phyloP scores from a whole-genome alignment of 2,113 vertebrate species.

The Ptilonorhynchus violaceus region DNA sequence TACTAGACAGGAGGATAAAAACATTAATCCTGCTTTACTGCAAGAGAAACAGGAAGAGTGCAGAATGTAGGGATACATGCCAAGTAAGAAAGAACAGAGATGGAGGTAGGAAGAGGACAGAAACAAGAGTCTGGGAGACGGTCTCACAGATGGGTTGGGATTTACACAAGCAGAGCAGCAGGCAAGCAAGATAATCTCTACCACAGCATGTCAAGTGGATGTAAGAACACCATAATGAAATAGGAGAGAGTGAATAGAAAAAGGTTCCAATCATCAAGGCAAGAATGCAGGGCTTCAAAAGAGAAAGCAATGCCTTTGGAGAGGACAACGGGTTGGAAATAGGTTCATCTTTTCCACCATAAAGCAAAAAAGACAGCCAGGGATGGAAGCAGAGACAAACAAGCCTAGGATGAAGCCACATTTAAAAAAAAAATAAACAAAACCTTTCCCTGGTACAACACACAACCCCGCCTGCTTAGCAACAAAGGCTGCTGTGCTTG shows the following conservation, averaged over 20 bases:
- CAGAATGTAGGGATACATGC: neutral
- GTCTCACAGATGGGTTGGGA: neutral
- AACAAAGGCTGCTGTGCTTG: conserved; percentile 40
- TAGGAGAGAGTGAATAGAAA: neutral
- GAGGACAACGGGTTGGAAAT: neutral
- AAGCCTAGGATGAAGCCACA: neutral
- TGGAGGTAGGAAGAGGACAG: neutral
- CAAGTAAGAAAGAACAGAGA: neutral
- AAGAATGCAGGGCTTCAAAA: neutral
- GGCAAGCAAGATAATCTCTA: neutral
- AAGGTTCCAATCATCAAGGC: neutral
- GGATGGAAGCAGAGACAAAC: neutral
- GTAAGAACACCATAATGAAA: neutral
- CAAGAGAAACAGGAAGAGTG: neutral
- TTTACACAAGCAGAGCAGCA: neutral
- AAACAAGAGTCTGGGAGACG: neutral
- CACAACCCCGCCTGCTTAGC: conserved; percentile 16
- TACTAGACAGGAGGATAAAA: neutral
- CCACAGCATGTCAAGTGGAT: neutral
- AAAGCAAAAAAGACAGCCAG: neutral
- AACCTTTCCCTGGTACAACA: neutral
- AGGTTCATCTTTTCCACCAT: neutral
- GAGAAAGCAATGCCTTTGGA: neutral
- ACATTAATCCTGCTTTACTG: neutral
- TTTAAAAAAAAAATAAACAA: neutral